Percentiles rank a stretch among this genome's conserved stretches.
These are phyloP conservation scores for Drosophila seguyi DNA, from an alignment of 1,140 invertebrate species.

Conservation along the genomic window DNA sequence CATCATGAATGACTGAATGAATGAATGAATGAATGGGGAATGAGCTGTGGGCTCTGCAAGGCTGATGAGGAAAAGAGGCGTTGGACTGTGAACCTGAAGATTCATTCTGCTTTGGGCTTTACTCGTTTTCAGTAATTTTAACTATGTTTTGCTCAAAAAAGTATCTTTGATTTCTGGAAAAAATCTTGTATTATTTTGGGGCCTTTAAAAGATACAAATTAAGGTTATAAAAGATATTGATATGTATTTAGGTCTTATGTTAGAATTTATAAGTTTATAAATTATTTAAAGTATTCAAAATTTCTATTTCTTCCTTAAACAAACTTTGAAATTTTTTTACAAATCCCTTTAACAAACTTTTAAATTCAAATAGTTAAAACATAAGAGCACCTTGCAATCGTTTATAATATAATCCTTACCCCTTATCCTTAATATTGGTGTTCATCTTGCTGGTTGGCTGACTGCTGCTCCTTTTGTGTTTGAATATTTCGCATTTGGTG, in stretches of 20 bases:
- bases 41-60: conserved; percentile 4
- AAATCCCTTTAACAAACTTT: too few species aligned
- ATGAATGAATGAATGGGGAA: conserved; percentile 23
- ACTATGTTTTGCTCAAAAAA: neutral
- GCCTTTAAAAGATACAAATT: neutral
- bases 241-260: too few species aligned
- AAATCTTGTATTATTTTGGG: neutral
- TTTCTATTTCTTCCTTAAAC: too few species aligned
- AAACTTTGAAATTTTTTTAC: too few species aligned
- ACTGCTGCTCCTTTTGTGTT: conserved; percentile 33
- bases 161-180: neutral
- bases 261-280: neutral
- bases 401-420: neutral
- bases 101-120: conserved; percentile 1
- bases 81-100: conserved; percentile 78
- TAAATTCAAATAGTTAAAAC: neutral
- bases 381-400: neutral
- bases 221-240: too few species aligned
- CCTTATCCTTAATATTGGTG: conserved; percentile 11
- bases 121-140: conserved; percentile 18
- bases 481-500: conserved; percentile 27
- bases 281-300: too few species aligned
- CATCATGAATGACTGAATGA: conserved; percentile 73
- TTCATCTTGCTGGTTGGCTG: conserved; percentile 22
- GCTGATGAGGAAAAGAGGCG: conserved; percentile 51